Evolutionary conservation across 2,113 vertebrate species (phyloP), one percentile per base, ranked within the genome.

Genomic region (Alosa alosa): DNA sequence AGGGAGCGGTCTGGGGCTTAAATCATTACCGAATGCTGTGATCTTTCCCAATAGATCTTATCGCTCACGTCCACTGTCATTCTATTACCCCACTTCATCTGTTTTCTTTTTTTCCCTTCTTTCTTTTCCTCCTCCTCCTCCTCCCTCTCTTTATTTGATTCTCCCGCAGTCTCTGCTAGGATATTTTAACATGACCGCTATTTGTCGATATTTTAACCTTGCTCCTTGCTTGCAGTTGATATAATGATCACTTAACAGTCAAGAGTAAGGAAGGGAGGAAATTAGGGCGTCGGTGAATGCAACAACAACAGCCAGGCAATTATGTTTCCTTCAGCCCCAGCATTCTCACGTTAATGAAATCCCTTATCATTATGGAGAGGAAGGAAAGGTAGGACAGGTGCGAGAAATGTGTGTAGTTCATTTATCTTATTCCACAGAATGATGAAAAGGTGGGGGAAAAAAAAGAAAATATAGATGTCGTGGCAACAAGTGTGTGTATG

Each of bases 241-340:
- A 93, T 94, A 94, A 95, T 94, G 94, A 95, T 95, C 94, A 95
- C 94, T 95, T 95, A 94, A 94, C 93, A 94, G 94, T 94, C 93
- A 93, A 94, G 94, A 94, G 92, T 94, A 94, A 94, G 91, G 94
- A 89, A 91, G 93, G 93, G 92, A 94, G 93, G 94, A 94, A 94
- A 94, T 94, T 92, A 95, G 93, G 94, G 94, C 93, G 92, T 92
- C 93, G 91, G 92, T 92, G 84, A 91, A 88, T 86, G 93, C 86
- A 88, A 94, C 93, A 94, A 95, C 94, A 95, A 94, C 93, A 93
- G 94, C 91, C 92, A 92, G 92, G 94, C 95, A 95, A 94, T 95
- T 95, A 95, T 91, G 92, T 94, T 95, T 94, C 93, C 93, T 94
- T 94, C 93, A 95, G 94, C 91, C 92, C 92, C 88, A 92, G 91